A percentile compares a stretch with the other conserved stretches of the same genome.
These are phyloP conservation scores for Tortricodes alternella DNA, from an alignment of 2,888 invertebrate genomes.

Conservation along the genomic window DNA sequence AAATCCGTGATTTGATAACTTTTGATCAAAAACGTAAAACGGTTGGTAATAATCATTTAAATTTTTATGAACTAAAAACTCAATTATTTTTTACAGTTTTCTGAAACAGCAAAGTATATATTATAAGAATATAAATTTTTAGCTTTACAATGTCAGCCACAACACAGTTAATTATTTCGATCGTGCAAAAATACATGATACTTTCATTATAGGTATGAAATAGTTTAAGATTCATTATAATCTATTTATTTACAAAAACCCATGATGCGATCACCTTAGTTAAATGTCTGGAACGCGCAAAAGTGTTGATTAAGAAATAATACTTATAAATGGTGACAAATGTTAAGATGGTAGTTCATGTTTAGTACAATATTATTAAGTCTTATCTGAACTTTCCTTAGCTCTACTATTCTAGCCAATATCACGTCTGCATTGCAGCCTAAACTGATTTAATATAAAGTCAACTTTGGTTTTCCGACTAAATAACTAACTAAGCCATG, in stretches of 20 bases:
- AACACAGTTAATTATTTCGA: too few species aligned
- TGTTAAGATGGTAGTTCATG: background rate
- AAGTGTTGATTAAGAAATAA: background rate
- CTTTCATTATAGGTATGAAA: too few species aligned
- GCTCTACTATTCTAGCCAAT: background rate
- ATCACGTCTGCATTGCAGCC: slow-evolving; percentile 4
- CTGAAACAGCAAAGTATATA: too few species aligned
- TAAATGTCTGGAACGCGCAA: too few species aligned
- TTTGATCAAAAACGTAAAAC: background rate
- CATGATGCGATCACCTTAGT: too few species aligned
- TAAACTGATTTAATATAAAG: background rate
- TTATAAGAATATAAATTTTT: too few species aligned
- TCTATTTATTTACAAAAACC: too few species aligned
- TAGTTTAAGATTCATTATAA: too few species aligned
- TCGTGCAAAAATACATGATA: too few species aligned
- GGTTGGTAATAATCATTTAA: background rate
- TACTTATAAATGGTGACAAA: background rate
- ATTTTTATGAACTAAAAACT: background rate
- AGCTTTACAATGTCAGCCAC: too few species aligned
- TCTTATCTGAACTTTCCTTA: background rate
- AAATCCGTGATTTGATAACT: background rate
- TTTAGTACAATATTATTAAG: background rate
- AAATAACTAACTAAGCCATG: slow-evolving; percentile 3
- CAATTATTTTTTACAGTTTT: background rate
- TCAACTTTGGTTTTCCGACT: slow-evolving; percentile 4